A percentile compares a stretch with the other conserved stretches of the same genome.
Evolutionary conservation across 2,113 vertebrate species (phyloP).

Genomic region (Vanacampus margaritifer): DNA sequence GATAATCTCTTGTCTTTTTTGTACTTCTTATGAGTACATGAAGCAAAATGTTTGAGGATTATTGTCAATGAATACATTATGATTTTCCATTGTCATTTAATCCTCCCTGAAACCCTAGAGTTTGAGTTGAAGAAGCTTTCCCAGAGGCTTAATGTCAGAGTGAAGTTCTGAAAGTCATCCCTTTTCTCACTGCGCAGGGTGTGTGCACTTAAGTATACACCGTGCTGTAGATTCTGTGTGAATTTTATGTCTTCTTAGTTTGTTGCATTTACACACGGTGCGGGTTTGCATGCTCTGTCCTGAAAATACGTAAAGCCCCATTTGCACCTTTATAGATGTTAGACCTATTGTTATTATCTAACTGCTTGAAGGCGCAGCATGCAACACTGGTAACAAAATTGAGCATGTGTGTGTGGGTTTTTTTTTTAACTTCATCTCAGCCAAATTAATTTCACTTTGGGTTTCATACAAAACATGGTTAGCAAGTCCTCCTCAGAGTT

Average conservation of each 20-base stretch:
- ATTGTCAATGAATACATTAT: not conserved
- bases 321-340: constrained; percentile 35
- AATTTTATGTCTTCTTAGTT: constrained; percentile 26
- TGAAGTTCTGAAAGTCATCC: constrained; percentile 50
- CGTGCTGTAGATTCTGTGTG: constrained; percentile 9
- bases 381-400: constrained; percentile 3
- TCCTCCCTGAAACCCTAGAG: constrained; percentile 14
- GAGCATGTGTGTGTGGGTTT: not conserved
- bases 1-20: constrained; percentile 1
- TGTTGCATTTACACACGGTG: constrained; percentile 29
- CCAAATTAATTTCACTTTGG: not conserved
- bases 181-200: not conserved
- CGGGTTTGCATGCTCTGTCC: too few species aligned
- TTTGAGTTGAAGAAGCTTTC: constrained; percentile 31
- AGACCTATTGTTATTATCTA: constrained; percentile 24
- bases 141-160: constrained; percentile 49
- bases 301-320: too few species aligned
- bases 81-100: constrained; percentile 30
- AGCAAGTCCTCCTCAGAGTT: not conserved
- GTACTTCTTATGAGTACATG: constrained; percentile 2
- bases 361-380: constrained; percentile 6
- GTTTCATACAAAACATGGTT: not conserved
- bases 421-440: not conserved
- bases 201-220: not conserved
- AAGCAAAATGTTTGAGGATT: constrained; percentile 3